A percentile compares a stretch with the other conserved stretches of the same genome.
These are phyloP conservation scores for Diploptera punctata DNA, from an alignment of 2,888 invertebrate species.

Conservation along the genomic window DNA sequence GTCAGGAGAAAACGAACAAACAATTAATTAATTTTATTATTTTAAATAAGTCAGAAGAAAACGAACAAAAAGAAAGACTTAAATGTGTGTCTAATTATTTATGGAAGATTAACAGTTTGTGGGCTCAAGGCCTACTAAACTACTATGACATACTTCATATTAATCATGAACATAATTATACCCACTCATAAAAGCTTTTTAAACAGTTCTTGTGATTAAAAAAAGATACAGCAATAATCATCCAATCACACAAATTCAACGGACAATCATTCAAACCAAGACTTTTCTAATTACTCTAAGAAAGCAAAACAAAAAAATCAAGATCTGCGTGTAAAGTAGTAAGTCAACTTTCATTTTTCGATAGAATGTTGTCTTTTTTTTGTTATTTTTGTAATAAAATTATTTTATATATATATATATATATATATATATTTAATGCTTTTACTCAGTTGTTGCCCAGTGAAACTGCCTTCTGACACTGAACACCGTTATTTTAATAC, in stretches of 20 bases:
- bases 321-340: constrained; percentile 7
- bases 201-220: too few relatives aligned
- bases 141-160: neutral
- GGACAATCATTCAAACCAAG: neutral
- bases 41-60: too few relatives aligned
- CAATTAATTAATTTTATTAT: too few relatives aligned
- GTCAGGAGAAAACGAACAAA: too few relatives aligned
- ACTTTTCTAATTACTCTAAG: constrained; percentile 7
- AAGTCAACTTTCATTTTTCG: constrained; percentile 28
- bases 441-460: constrained; percentile 71
- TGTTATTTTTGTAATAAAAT: constrained; percentile 64
- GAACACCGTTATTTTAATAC: constrained; percentile 38
- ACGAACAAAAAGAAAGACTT: too few relatives aligned
- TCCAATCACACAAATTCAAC: too few relatives aligned
- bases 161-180: too few relatives aligned
- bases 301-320: constrained; percentile 14
- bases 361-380: constrained; percentile 56
- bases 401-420: constrained; percentile 61
- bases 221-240: too few relatives aligned
- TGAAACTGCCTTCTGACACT: constrained; percentile 72
- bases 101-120: constrained; percentile 10
- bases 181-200: too few relatives aligned
- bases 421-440: constrained; percentile 66
- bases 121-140: neutral
- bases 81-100: too few relatives aligned